phyloP scores from a whole-genome alignment of 2,797 vertebrate genomes.

The Periparus ater region DNA sequence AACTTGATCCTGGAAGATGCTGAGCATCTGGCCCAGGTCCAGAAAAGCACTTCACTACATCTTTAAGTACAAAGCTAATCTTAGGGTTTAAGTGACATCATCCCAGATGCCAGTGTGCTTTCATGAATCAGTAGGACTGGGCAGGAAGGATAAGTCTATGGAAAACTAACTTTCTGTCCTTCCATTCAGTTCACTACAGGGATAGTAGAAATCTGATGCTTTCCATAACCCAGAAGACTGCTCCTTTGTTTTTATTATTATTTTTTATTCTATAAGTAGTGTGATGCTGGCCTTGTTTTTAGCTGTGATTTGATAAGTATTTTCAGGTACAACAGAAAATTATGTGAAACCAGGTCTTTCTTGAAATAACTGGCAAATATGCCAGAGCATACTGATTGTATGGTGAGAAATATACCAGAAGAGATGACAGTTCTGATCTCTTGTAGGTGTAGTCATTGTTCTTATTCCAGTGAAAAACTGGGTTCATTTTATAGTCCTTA shows the following conservation, averaged over 20 bases:
- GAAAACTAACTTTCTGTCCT: not conserved
- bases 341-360: not conserved
- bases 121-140: not conserved
- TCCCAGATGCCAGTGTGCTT: not conserved
- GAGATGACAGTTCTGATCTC: not conserved
- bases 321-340: not conserved
- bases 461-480: not conserved
- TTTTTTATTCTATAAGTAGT: not conserved
- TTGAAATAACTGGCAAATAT: not conserved
- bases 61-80: not conserved
- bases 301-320: not conserved
- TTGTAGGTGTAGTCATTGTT: not conserved
- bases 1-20: slow-evolving; percentile 4
- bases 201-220: not conserved
- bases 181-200: not conserved
- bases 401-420: not conserved
- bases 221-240: not conserved
- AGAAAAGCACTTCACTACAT: slow-evolving; percentile 25
- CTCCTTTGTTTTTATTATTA: not conserved
- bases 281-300: not conserved
- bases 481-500: not conserved
- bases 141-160: not conserved
- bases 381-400: not conserved
- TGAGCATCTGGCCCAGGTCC: not conserved
- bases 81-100: not conserved